Percentiles rank a stretch among this genome's conserved stretches.
Evolutionary conservation across 2,113 vertebrate genomes (phyloP).

Genomic region (Protobothrops flavoviridis): DNA sequence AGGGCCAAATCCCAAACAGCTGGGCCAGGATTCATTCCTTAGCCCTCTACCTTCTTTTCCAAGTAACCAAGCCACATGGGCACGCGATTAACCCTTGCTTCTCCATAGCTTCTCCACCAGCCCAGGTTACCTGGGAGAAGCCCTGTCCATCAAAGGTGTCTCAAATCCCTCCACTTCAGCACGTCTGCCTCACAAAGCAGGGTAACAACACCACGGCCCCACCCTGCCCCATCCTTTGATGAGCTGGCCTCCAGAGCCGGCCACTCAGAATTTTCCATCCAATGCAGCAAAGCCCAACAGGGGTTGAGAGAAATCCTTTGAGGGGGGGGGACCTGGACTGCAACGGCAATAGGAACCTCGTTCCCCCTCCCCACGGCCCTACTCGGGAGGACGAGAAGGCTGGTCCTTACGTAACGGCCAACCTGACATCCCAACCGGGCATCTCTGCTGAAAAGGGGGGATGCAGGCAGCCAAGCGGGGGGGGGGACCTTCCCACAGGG

Average conservation of each 20-base stretch:
- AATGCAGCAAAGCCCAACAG: conserved; percentile 11
- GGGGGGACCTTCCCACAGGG: conserved; percentile 14
- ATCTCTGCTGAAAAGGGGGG: conserved; percentile 13
- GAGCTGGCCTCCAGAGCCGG: not conserved
- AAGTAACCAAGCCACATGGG: not conserved
- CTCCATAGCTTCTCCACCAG: not conserved
- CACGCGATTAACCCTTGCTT: not conserved
- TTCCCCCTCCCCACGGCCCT: not conserved
- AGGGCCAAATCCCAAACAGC: not conserved
- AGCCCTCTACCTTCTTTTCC: rapidly evolving
- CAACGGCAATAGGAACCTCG: not conserved
- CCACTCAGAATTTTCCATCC: conserved; percentile 5
- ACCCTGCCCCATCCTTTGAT: too few species aligned
- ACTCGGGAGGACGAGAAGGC: not conserved
- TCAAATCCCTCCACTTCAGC: too few species aligned
- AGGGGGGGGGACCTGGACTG: not conserved
- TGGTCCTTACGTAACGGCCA: conserved; percentile 58
- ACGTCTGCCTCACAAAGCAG: not conserved
- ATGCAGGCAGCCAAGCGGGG: conserved; percentile 4
- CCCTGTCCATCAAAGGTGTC: too few species aligned
- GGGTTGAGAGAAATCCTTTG: not conserved
- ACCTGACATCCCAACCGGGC: conserved; percentile 28
- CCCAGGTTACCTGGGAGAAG: not conserved
- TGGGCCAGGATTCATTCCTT: not conserved
- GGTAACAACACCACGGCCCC: not conserved